These are phyloP conservation scores for Neoarius graeffei DNA, from an alignment of 2,113 vertebrate species.

Conservation along the genomic window DNA sequence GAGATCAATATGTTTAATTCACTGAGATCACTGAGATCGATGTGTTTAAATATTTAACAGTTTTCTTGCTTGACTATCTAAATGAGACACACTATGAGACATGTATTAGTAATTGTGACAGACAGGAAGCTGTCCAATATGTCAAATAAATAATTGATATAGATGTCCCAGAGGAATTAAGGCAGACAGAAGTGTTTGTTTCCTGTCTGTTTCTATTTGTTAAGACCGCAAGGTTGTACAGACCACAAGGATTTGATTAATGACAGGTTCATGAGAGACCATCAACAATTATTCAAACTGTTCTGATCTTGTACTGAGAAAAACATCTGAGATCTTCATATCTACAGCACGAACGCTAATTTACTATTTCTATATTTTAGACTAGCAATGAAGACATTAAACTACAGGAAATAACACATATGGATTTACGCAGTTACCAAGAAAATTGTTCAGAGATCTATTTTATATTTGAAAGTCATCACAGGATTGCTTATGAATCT, in stretches of 20 bases:
- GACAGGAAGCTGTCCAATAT: constrained; percentile 47
- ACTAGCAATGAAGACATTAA: background rate
- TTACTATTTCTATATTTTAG: background rate
- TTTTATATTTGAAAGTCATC: background rate
- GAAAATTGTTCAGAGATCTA: background rate
- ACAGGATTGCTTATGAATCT: background rate
- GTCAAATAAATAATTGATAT: constrained; percentile 76
- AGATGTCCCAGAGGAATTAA: constrained; percentile 62
- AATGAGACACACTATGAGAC: constrained; percentile 57
- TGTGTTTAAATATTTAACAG: constrained; percentile 12
- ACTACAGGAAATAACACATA: background rate
- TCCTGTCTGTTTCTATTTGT: constrained; percentile 69
- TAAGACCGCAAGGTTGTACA: constrained; percentile 4
- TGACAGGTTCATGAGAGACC: background rate
- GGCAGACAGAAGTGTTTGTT: constrained; percentile 65
- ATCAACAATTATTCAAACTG: background rate
- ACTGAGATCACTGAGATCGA: background rate
- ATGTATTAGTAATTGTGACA: constrained; percentile 56
- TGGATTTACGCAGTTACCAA: background rate
- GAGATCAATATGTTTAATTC: background rate
- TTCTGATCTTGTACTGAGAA: background rate
- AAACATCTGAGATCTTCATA: background rate
- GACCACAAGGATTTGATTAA: background rate
- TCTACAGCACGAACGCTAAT: background rate
- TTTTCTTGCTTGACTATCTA: background rate